These are phyloP conservation scores for Thamnaconus septentrionalis DNA, from an alignment of 2,113 vertebrate species.

Conservation along the genomic window DNA sequence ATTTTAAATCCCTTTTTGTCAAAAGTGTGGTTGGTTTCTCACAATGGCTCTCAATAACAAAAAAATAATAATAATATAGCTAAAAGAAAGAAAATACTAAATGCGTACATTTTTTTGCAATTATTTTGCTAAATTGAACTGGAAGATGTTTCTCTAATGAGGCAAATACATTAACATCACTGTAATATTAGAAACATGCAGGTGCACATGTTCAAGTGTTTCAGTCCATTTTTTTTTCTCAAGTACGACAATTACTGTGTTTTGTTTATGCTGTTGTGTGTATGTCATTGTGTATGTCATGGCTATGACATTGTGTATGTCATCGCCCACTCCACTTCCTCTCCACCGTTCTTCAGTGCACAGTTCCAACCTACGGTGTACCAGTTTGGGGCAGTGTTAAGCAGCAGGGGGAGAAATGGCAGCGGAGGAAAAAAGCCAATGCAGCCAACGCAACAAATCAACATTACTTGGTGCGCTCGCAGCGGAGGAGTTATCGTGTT, in stretches of 20 bases:
- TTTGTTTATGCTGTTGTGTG: conserved; percentile 29
- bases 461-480: conserved; percentile 74
- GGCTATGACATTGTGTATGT: too few species aligned
- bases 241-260: conserved; percentile 14
- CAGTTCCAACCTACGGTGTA: conserved; percentile 59
- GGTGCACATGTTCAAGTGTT: too few species aligned
- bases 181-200: too few species aligned
- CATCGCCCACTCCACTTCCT: conserved; percentile 58
- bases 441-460: conserved; percentile 71
- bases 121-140: too few species aligned
- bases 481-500: conserved; percentile 64
- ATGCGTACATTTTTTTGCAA: too few species aligned
- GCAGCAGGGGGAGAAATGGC: conserved; percentile 20
- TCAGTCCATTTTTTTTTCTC: conserved; percentile 12
- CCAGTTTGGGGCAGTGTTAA: conserved; percentile 35
- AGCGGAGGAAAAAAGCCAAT: conserved; percentile 36
- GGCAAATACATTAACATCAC: too few species aligned
- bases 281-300: conserved; percentile 41
- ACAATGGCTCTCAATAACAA: too few species aligned
- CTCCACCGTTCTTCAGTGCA: conserved; percentile 53
- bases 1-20: too few species aligned
- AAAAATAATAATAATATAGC: too few species aligned
- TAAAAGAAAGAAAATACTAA: too few species aligned
- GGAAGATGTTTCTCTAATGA: too few species aligned
- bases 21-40: too few species aligned